phyloP scores from a whole-genome alignment of 2,888 invertebrate species.

The Rutpela maculata region DNA sequence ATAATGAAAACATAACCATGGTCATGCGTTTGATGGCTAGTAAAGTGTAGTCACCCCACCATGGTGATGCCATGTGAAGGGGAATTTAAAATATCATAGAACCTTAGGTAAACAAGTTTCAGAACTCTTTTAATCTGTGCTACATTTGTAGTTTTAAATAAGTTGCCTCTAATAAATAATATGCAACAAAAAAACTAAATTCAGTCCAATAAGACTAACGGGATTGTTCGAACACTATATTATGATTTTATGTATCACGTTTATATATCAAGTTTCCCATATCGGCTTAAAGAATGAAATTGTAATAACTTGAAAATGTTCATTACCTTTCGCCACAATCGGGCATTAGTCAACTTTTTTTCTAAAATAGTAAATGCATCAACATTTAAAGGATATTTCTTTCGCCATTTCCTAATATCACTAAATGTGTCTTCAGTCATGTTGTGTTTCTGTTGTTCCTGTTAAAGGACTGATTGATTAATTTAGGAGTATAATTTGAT shows the following conservation, averaged over 20 bases:
- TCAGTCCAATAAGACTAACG: too few relatives aligned
- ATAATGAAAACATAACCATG: too few relatives aligned
- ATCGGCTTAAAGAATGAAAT: neutral
- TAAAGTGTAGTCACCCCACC: too few relatives aligned
- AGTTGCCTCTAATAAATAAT: too few relatives aligned
- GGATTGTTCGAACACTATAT: too few relatives aligned
- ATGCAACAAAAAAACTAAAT: too few relatives aligned
- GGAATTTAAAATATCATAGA: too few relatives aligned
- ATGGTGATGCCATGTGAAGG: too few relatives aligned
- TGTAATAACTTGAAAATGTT: neutral
- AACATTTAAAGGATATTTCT: neutral
- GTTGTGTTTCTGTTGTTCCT: neutral
- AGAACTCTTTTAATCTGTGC: too few relatives aligned
- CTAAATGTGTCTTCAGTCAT: neutral
- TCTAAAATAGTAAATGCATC: conserved; percentile 1
- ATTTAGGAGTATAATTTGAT: neutral
- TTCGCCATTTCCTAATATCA: conserved; percentile 4
- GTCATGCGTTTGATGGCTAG: too few relatives aligned
- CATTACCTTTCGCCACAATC: neutral
- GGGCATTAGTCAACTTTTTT: conserved; percentile 1
- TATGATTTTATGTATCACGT: neutral
- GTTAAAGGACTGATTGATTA: conserved; percentile 5
- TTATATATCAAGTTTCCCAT: neutral
- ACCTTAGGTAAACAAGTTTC: too few relatives aligned
- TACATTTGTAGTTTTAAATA: too few relatives aligned